Evolutionary conservation across 2,113 vertebrate genomes (phyloP).

Genomic region (Neolamprologus toae): DNA sequence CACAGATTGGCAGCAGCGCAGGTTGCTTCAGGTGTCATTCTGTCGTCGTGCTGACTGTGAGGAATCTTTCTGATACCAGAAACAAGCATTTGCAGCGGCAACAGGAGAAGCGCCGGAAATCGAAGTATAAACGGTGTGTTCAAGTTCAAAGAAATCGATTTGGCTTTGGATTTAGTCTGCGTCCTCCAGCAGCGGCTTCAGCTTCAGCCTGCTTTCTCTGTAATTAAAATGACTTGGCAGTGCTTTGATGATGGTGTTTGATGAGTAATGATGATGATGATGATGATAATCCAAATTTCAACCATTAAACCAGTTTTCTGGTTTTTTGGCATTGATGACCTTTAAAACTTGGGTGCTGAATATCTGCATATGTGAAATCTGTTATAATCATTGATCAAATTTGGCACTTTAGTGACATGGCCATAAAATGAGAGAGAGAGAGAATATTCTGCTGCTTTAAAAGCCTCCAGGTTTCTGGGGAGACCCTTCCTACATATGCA

Average conservation of each 20-base stretch:
- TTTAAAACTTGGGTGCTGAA: neutral
- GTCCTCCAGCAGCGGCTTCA: neutral
- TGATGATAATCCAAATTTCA: neutral
- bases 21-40: constrained; percentile 6
- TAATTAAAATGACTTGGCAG: neutral
- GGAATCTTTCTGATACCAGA: neutral
- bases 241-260: neutral
- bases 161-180: neutral
- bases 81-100: neutral
- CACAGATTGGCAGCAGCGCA: neutral
- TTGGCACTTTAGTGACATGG: neutral
- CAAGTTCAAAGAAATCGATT: neutral
- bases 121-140: neutral
- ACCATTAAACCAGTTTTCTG: neutral
- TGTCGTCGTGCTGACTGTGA: neutral
- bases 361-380: neutral
- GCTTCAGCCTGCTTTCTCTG: neutral
- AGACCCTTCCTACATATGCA: neutral
- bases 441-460: neutral
- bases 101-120: neutral
- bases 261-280: neutral
- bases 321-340: neutral
- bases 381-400: neutral
- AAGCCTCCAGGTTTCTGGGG: neutral
- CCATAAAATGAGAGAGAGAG: neutral